Base-by-base conservation (phyloP, 2,888 invertebrate species). In the Sphinx pinastri region DNA sequence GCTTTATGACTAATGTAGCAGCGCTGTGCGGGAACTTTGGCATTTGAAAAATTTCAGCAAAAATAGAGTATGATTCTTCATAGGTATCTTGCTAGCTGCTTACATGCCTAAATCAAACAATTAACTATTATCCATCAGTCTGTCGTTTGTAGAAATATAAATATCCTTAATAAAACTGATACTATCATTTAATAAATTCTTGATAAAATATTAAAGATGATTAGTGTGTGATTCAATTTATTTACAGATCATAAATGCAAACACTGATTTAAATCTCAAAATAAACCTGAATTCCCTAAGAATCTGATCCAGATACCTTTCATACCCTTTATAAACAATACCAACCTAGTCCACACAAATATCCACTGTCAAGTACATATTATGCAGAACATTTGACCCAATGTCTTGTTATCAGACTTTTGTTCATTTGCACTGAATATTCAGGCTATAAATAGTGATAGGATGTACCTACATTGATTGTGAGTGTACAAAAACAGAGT, bases 11-110 rank as follows among this genome's bases (percentile, higher is more conserved):
- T 70, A 70, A 70, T 70, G 25, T 67, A 19, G 67, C 69, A 72
- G 75, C 47, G 63, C 70, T 73, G 75, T 74, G 73, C 74, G 73
- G 75, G 73, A 75, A 74, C 71, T 77, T 75, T 73, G 72, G 60
- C 71, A 75, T 76, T 75, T 72, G 45, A 70, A 60, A 16, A 54
- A 55, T 68, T 57, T 70, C 52, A 58, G 52, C 7, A 31, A 49
- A 16, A 60, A 31, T 31, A 52, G 52, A 55, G 0, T 55, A 25
- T 55, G 16, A 16, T 38, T 52, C 52, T 52, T 52, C 13, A n/a
- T 0, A 13, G 7, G 14, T 19, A 19, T 55, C 10, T 19, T 55
- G 11, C 11, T 11, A 19, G 55, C 16, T 4, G 11, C 11, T 10
- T 19, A 10, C 6, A 55, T 16, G 19, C 10, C 19, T 55, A 19